phyloP scores from a whole-genome alignment of 92 coral and sea anemone species.

The Nematostella vectensis region DNA sequence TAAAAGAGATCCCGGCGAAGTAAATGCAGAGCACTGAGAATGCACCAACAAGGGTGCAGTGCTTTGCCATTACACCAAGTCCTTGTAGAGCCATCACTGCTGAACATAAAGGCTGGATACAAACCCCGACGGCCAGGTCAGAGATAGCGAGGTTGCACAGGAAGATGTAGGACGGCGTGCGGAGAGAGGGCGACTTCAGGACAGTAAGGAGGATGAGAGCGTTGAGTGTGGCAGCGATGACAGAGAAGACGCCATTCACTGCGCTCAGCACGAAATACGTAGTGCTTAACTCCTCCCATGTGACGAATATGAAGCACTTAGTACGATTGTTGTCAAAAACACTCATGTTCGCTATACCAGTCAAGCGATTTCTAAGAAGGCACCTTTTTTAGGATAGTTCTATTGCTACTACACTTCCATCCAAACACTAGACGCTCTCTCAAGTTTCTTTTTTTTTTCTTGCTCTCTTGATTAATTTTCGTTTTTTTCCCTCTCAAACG shows the following conservation, averaged over 20 bases:
- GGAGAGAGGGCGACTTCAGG: conserved; percentile 1
- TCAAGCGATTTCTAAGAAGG: no score
- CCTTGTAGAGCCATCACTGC: background rate
- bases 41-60: background rate
- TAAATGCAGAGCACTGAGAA: background rate
- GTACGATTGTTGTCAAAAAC: no score
- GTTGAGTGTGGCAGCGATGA: background rate
- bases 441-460: no score
- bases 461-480: no score
- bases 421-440: no score
- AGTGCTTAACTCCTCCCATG: background rate
- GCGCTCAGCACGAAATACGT: background rate
- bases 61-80: background rate
- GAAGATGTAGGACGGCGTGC: background rate
- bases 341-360: no score
- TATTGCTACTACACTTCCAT: no score
- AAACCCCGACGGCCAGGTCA: conserved; percentile 1
- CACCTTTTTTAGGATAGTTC: no score
- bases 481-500: no score
- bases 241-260: background rate
- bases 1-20: conserved; percentile 1
- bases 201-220: background rate
- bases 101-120: background rate
- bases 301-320: background rate
- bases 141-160: conserved; percentile 2